Evolutionary conservation across 2,888 invertebrate genomes (phyloP), one percentile per base, ranked within the genome.

Genomic region (Adelognathus sp.): DNA sequence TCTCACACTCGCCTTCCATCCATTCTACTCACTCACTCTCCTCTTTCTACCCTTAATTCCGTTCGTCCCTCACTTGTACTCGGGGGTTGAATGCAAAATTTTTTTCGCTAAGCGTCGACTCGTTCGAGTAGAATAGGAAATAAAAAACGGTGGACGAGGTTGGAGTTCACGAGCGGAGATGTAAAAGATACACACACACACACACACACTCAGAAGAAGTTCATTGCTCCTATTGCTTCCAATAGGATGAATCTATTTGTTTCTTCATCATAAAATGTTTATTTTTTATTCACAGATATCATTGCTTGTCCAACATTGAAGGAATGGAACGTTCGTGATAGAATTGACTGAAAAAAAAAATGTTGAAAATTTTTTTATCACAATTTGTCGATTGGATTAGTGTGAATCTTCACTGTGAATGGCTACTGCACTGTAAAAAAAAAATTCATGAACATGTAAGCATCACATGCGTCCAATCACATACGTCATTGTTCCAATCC

Each of bases 21-120:
- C 60, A n/a, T 39, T 70, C 31, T n/a, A 16, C 33, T 54, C 54
- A 33, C 36, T 24, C 54, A 9, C 79, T 81, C 78, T 78, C 77
- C 81, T 81, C 78, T 66, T n/a, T 82, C 81, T 70, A 81, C 16
- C 54, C 58, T 60, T 16, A 52, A 72, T 56, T 67, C 58, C 29
- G 24, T 73, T 54, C 54, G 54, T 77, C 29, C 54, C 64, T 36
- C 64, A 41, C 27, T 69, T 36, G 41, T 44, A 56, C 4, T 64
- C 7, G 60, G 39, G 44, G 70, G 64, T 85, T 46, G 84, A 83
- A 85, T 83, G 85, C 82, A 74, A 86, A 85, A 86, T 86, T 86
- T n/a, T n/a, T n/a, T 83, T 76, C 84, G 84, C 85, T 87, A 87
- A 85, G 67, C 84, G 82, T 74, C 81, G 46, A 52, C 52, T 64